A percentile compares a stretch with the other conserved stretches of the same genome.
Conservation (phyloP, 2,888 invertebrate genomes). For the Trisateles emortualis region DNA sequence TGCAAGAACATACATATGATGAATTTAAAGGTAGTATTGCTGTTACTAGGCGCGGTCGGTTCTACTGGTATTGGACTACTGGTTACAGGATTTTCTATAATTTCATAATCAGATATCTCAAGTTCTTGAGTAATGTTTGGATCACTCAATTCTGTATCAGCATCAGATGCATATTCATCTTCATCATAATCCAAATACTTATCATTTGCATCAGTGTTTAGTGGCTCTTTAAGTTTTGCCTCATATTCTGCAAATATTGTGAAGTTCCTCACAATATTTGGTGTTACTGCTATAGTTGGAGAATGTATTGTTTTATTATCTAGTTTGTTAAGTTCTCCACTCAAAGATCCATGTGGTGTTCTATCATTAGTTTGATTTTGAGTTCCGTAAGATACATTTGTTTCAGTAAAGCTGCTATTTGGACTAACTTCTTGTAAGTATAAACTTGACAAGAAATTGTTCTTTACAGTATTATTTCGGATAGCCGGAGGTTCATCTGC, state of each 20-base stretch:
- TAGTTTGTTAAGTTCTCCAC: not conserved
- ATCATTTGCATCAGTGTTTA: not conserved
- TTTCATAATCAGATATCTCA: constrained; percentile 1
- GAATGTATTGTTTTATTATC: not conserved
- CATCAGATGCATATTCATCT: constrained; percentile 27
- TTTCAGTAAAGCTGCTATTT: not conserved
- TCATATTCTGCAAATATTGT: constrained; percentile 52
- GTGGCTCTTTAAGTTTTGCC: constrained; percentile 25
- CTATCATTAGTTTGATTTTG: not conserved
- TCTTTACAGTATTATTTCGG: constrained; percentile 16
- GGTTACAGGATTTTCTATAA: constrained; percentile 11
- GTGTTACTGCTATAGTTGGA: constrained; percentile 12
- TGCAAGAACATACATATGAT: constrained; percentile 47
- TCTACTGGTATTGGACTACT: constrained; percentile 7
- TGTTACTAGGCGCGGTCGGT: constrained; percentile 11
- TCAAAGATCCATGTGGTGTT: constrained; percentile 3
- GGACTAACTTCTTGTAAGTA: constrained; percentile 3
- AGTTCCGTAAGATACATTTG: not conserved
- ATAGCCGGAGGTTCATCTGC: not conserved
- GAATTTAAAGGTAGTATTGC: constrained; percentile 44
- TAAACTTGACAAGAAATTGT: constrained; percentile 16
- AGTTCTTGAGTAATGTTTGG: constrained; percentile 8
- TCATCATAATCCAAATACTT: constrained; percentile 33
- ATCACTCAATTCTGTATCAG: constrained; percentile 20
- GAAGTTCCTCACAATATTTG: constrained; percentile 61